Base-by-base conservation (phyloP, 1,140 invertebrate genomes). In the Oscheius sp. region DNA sequence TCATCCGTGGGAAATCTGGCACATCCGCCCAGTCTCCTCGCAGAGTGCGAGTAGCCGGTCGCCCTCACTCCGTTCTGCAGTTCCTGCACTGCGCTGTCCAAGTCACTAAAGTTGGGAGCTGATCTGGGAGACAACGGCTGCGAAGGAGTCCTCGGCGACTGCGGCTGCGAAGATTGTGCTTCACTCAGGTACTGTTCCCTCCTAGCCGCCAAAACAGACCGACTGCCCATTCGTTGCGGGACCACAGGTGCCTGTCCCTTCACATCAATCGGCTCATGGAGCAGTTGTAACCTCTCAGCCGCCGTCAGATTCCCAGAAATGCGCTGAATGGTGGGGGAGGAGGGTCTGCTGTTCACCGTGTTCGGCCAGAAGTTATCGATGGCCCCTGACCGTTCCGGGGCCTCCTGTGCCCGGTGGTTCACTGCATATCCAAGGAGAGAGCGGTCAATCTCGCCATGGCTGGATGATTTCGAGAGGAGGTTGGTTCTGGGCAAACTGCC, bases 1-100 rank as follows among this genome's bases (percentile, higher is more conserved):
- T 78, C 77, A 3, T 73, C 71, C 3, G 77, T 78, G 13, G 77
- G 77, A 36, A 78, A 78, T 31, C 77, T 38, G n/a, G 61, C 72
- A 62, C 78, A 79, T 18, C 78, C 78, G 4, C 71, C 72, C 13
- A 71, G 13, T 34, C 38, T 31, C 26, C 61, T 3, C 0, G 28
- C 29, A 32, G 1, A 36, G 2, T 20, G 69, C 38, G 29, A 45
- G 31, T 29, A 73, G 36, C 15, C 26, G 2, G 23, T 20, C 4
- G 18, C 10, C 18, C 20, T 23, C 20, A 46, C 28, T 68, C 31
- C 18, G 3, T 29, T 58, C 36, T 62, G 18, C 46, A 62, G 28
- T 45, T 58, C 31, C 45, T 66, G 72, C 13, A 79, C 75, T 15
- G 78, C 75, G 36, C 61, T 75, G 62, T 79, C 75, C 3, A 79